Conservation (phyloP, 2,888 invertebrate species). For the Linnaemya tessellans region DNA sequence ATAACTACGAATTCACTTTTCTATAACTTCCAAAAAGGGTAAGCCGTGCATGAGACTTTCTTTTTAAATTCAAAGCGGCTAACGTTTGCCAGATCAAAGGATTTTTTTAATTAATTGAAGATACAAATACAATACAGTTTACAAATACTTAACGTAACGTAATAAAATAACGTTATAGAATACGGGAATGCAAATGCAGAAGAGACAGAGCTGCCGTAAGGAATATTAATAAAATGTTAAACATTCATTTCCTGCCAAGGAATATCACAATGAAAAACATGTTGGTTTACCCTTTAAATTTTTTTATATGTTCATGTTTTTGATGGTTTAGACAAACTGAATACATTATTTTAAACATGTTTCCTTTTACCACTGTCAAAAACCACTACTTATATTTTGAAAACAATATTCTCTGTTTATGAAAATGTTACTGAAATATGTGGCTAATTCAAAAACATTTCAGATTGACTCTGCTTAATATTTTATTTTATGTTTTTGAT, state of each 20-base stretch:
- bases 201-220: no score
- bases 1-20: neutral
- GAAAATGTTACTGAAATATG: constrained; percentile 60
- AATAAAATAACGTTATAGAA: no score
- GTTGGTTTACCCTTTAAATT: neutral
- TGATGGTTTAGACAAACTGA: constrained; percentile 24
- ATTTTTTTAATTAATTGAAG: neutral
- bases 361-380: constrained; percentile 58
- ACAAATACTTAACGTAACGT: no score
- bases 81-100: neutral
- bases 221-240: no score
- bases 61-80: neutral
- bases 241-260: no score
- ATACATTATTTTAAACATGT: constrained; percentile 46
- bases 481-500: neutral
- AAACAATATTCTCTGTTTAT: constrained; percentile 51
- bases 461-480: neutral
- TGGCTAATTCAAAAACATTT: constrained; percentile 42
- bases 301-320: constrained; percentile 27
- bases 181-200: no score
- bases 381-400: constrained; percentile 52
- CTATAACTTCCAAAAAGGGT: neutral
- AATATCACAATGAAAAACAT: no score
- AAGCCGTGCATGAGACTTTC: neutral
- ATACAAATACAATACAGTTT: neutral